A percentile compares a stretch with the other conserved stretches of the same genome.
Conservation (phyloP, 2,113 vertebrate genomes). For the Enhydra lutris region DNA sequence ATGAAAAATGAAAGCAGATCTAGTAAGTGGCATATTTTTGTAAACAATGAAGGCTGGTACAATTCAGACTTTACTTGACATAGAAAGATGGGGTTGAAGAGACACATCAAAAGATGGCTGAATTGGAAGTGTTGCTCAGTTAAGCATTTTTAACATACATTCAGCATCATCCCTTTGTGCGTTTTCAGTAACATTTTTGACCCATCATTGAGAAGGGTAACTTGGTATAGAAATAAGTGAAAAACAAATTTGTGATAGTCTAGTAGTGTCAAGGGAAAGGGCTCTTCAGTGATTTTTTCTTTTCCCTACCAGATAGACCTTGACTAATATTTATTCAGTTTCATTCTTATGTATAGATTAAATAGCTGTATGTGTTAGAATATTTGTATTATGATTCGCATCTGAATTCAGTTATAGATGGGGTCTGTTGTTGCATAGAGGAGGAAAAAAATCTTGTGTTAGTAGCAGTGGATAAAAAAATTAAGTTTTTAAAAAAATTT, state of each 20-base stretch:
- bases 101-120: background rate
- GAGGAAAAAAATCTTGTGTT: background rate
- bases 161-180: background rate
- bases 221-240: background rate
- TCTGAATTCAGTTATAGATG: background rate
- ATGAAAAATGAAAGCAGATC: background rate
- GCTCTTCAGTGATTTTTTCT: background rate
- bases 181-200: background rate
- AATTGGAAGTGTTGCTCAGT: background rate
- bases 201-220: background rate
- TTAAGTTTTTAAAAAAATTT: background rate
- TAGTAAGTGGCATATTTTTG: constrained; percentile 6
- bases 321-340: constrained; percentile 39
- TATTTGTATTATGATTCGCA: background rate
- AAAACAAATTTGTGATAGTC: background rate
- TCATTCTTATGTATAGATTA: background rate
- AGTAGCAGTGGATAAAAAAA: background rate
- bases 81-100: background rate
- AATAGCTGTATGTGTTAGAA: background rate
- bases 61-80: background rate
- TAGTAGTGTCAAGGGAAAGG: background rate
- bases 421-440: background rate
- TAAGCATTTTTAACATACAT: background rate
- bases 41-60: background rate
- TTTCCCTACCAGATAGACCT: background rate